phyloP scores from a whole-genome alignment of 92 coral and sea anemone genomes.

The Porites cylindrica region DNA sequence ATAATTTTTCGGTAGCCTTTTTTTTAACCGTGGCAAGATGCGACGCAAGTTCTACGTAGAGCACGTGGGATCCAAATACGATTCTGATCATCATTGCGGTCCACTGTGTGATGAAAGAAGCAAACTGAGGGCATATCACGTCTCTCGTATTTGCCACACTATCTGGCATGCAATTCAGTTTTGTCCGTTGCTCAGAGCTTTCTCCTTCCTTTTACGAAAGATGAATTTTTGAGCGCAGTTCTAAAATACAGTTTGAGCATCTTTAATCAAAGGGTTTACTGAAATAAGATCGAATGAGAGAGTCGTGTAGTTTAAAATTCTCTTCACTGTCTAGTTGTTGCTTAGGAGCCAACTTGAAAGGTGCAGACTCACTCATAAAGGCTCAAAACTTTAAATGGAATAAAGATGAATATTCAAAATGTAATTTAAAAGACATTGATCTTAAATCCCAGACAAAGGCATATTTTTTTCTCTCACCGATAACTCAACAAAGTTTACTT shows the following conservation, averaged over 20 bases:
- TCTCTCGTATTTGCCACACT: too few species aligned
- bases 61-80: too few species aligned
- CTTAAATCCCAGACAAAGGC: not conserved
- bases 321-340: slow-evolving; percentile 9
- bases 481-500: too few species aligned
- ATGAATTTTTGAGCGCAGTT: not conserved
- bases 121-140: too few species aligned
- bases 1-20: too few species aligned
- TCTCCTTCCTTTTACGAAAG: not conserved
- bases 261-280: not conserved
- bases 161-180: not conserved
- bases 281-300: not conserved
- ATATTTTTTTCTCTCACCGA: not conserved
- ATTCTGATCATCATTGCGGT: too few species aligned
- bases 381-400: not conserved
- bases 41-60: too few species aligned
- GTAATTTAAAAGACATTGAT: not conserved
- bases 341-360: slow-evolving; percentile 6
- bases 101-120: too few species aligned
- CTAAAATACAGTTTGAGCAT: not conserved
- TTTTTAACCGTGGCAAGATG: too few species aligned
- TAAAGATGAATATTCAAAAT: not conserved
- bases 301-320: slow-evolving; percentile 22
- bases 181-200: not conserved
- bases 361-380: not conserved